phyloP scores from a whole-genome alignment of 2,113 vertebrate genomes.

The Percopsis transmontana region DNA sequence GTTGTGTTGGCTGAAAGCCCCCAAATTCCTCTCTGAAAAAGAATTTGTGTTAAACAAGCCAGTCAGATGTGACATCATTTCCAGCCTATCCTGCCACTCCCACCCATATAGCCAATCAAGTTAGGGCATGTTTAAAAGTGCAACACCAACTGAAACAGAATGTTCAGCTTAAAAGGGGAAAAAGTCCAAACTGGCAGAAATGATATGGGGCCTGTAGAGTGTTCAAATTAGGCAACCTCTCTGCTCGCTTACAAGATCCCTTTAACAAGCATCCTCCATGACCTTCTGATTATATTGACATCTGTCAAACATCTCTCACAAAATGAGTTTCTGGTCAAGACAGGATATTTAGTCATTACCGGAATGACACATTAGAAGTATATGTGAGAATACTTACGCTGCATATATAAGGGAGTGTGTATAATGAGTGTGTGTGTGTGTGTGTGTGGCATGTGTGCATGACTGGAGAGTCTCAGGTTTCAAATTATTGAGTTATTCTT shows the following conservation, averaged over 20 bases:
- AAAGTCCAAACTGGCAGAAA: neutral
- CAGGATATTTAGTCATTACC: neutral
- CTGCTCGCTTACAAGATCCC: neutral
- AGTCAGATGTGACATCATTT: too few relatives aligned
- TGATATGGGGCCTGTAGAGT: neutral
- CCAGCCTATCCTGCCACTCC: too few relatives aligned
- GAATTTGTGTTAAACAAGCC: too few relatives aligned
- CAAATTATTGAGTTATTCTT: conserved; percentile 54
- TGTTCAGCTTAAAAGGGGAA: too few relatives aligned
- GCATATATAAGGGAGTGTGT: too few relatives aligned
- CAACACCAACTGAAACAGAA: too few relatives aligned
- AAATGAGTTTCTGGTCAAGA: neutral
- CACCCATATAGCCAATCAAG: too few relatives aligned
- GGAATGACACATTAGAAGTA: too few relatives aligned
- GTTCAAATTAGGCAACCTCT: neutral
- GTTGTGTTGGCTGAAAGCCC: too few relatives aligned
- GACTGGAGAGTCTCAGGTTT: neutral
- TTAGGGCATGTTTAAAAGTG: too few relatives aligned
- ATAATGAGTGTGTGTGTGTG: neutral
- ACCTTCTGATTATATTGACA: neutral
- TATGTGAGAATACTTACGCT: too few relatives aligned
- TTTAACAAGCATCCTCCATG: neutral
- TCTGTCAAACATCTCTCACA: neutral
- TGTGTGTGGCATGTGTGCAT: neutral
- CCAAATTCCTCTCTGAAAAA: too few relatives aligned